Evolutionary conservation across 2,888 invertebrate species (phyloP), one percentile per base, ranked within the genome.

Genomic region (Hypsopygia costalis): DNA sequence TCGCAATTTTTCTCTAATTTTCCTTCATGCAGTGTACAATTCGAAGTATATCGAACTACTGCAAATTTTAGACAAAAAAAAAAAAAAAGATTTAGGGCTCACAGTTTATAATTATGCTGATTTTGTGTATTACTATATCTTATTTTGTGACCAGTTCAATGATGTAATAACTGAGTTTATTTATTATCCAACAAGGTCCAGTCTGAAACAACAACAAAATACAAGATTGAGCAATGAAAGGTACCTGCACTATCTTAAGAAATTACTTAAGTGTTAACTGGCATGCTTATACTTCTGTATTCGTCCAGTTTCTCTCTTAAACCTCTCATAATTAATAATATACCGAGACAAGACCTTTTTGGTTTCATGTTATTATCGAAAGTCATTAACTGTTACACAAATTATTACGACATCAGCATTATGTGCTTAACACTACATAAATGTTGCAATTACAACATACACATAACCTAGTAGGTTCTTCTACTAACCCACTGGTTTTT

Each of bases 181-280:
- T 61, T 62, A 53, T 67, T 66, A 55, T 53, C 51, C 48, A 51
- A 44, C 55, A 60, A 62, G 62, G 62, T 62, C 63, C 62, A 56
- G 66, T 64, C 55, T 63, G 67, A 64, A 55, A 46, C 55, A 49
- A 45, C 64, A 46, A 53, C 56, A 50, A 52, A 48, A 51, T 58
- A 52, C 63, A 65, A 72, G 69, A 68, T 54, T 56, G 55, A 69
- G 70, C 55, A 58, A 81, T 79, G 77, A 81, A 81, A 81, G 81
- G 81, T 82, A 81, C n/a, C n/a, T n/a, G n/a, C n/a, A n/a, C 51
- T 49, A 32, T 43, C 34, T 45, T 35, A 32, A 39, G 36, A 51
- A 42, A 43, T 38, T 35, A 22, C 31, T 41, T 44, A 34, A 46
- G 40, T 46, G 41, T 45, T 41, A 44, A 51, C 44, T 50, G 54